Evolutionary conservation across 92 coral and sea anemone species (phyloP).

Genomic region (Epizoanthus illoricatus): DNA sequence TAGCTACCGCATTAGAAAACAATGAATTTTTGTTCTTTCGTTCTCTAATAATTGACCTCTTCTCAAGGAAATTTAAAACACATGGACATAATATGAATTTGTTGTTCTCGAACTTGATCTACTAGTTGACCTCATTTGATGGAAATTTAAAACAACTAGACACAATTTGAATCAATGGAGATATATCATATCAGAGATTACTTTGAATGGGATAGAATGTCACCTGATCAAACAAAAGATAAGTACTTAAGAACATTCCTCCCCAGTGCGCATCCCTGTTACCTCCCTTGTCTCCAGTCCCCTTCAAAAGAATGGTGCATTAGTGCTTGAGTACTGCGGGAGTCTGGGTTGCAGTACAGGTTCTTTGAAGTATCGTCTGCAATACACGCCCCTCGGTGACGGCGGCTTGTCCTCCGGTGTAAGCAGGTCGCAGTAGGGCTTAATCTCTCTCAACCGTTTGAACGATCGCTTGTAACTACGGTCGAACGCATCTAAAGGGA

Average conservation of each 20-base stretch:
- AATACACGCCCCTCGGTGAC: slow-evolving; percentile 65
- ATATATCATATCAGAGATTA: neutral
- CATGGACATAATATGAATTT: neutral
- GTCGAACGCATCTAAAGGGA: slow-evolving; percentile 81
- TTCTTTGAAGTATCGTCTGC: slow-evolving; percentile 79
- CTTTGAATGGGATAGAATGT: neutral
- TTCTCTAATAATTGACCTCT: too few relatives aligned
- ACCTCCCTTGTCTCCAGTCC: neutral
- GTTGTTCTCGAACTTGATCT: neutral
- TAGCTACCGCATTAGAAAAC: too few relatives aligned
- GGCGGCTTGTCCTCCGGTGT: slow-evolving; percentile 77
- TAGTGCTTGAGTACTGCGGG: slow-evolving; percentile 66
- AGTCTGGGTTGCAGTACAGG: slow-evolving; percentile 91
- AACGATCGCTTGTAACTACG: slow-evolving; percentile 89
- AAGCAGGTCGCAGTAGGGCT: slow-evolving; percentile 64
- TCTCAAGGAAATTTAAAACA: neutral
- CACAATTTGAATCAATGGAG: neutral
- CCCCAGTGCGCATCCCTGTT: neutral
- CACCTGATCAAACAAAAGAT: neutral
- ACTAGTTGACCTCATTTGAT: neutral
- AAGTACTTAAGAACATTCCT: neutral
- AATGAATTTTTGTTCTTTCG: too few relatives aligned
- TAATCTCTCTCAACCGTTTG: slow-evolving; percentile 60
- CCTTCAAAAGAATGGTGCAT: slow-evolving; percentile 25
- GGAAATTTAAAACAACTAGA: neutral